phyloP scores from a whole-genome alignment of 2,113 vertebrate genomes.

The Casuarius casuarius region DNA sequence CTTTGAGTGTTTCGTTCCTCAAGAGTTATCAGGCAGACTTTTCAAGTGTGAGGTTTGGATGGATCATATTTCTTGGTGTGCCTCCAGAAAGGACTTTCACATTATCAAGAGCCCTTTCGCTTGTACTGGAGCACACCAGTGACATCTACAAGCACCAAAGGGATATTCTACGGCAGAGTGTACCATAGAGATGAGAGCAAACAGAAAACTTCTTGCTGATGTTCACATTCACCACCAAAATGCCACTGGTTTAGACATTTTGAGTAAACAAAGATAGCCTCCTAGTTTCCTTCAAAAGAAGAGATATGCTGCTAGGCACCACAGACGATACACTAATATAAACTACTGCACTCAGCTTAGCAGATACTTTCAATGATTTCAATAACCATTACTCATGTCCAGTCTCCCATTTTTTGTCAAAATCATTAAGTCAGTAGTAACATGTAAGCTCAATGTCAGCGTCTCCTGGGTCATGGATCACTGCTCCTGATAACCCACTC shows the following conservation, averaged over 20 bases:
- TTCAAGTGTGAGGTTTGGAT: not conserved
- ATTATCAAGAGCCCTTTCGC: rapidly evolving
- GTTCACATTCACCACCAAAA: not conserved
- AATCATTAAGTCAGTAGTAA: not conserved
- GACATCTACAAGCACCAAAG: not conserved
- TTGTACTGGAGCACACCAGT: not conserved
- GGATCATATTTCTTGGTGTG: not conserved
- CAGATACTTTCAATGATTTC: not conserved
- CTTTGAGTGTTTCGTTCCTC: slow-evolving; percentile 10
- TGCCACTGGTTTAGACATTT: not conserved
- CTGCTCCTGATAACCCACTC: not conserved
- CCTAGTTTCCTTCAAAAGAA: not conserved
- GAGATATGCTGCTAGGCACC: not conserved
- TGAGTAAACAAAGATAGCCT: not conserved
- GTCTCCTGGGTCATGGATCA: not conserved
- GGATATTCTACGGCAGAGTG: not conserved
- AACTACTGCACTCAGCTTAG: not conserved
- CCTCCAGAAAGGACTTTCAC: not conserved
- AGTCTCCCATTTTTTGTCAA: not conserved
- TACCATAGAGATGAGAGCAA: not conserved
- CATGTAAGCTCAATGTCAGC: rapidly evolving
- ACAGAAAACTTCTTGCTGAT: not conserved
- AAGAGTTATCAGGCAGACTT: not conserved
- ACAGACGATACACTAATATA: not conserved
- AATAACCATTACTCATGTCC: not conserved